Evolutionary conservation across 1,140 invertebrate species (phyloP), one percentile per base, ranked within the genome.

Genomic region (Drosophila watanabei): DNA sequence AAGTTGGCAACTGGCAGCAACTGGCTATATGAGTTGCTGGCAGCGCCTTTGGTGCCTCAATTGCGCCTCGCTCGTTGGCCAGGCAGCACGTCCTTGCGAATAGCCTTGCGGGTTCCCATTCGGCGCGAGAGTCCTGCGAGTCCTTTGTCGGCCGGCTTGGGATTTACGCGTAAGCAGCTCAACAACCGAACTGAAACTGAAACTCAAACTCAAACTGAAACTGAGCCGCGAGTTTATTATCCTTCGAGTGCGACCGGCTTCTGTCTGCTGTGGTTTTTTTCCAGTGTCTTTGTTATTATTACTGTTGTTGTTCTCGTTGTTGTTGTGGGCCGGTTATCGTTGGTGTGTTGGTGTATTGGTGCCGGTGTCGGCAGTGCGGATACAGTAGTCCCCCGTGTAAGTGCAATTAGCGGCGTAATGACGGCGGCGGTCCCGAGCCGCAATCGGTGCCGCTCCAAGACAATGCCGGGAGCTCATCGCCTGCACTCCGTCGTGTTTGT

Each of bases 21-120:
- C 48, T 20, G 66, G 59, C 57, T 77, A 77, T 80, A 72, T 85
- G 81, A 75, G 48, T 28, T 57, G 32, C 61, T 60, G 69, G 57
- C 69, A 64, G 48, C 51, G 69, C 51, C 32, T 20, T 51, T 72
- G 73, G 18, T 69, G 75, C 37, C 75, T 86, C 82, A 86, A 82
- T 82, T 70, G 82, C 82, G 82, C 69, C 79, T 86, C 54, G 82
- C 82, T 75, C 75, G 79, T 79, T 79, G 82, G 82, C 79, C 69
- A 66, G 64, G 79, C 79, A 72, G 77, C 82, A 82, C 66, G 75
- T 86, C 64, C 71, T 58, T 24, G 35, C 48, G 65, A 24, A n/a
- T 9, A 37, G 28, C 5, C 11, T 11, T n/a, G n/a, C 24, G 20
- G 37, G 16, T 13, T 24, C 28, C 63, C 13, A 33, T 35, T 16